Evolutionary conservation across 2,888 invertebrate species (phyloP), one percentile per base, ranked within the genome.

Genomic region (Volucella inflata): DNA sequence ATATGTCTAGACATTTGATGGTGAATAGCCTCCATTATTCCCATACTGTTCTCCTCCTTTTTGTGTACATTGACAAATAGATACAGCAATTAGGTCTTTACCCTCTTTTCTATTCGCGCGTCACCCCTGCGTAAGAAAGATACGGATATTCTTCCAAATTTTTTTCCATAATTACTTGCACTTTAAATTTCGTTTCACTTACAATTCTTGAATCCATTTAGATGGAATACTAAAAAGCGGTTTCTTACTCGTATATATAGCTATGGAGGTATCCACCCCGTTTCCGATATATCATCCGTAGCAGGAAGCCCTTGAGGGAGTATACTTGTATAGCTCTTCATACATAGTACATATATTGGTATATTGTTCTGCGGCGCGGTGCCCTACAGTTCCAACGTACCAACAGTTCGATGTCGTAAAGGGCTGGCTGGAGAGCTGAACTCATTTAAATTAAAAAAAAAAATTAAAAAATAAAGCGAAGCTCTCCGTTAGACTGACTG

Each of bases 371-470:
- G 80, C 30, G n/a, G 48, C 21, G 16, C 9, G 8, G 38, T 21
- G 17, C 36, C 38, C 2, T 12, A 16, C 42, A n/a, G n/a, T 53
- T 16, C 30, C 44, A n/a, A 11, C 44, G n/a, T 53, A 21, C 30
- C 44, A n/a, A 11, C 44, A 21, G 46, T 48, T 57, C 51, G 68
- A 64, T 74, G 70, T 71, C 21, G 64, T 65, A 79, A 64, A 50
- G 36, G 51, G 36, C 55, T 44, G 55, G 16, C 16, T 46, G 30
- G 60, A 42, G 36, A 51, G 68, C 57, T 78, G 68, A 84, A 79
- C 83, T 84, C 70, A 67, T 84, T 84, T 53, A 75, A 84, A 79
- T 84, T 79, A 79, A 70, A 84, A 74, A 78, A 51, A 40, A 17
- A 62, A 62, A 60, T 21, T 16, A 16, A 48, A 48, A 50, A 10